Evolutionary conservation across 1,140 invertebrate genomes (phyloP), one percentile per base, ranked within the genome.

Genomic region (Drosophila melanogaster): DNA sequence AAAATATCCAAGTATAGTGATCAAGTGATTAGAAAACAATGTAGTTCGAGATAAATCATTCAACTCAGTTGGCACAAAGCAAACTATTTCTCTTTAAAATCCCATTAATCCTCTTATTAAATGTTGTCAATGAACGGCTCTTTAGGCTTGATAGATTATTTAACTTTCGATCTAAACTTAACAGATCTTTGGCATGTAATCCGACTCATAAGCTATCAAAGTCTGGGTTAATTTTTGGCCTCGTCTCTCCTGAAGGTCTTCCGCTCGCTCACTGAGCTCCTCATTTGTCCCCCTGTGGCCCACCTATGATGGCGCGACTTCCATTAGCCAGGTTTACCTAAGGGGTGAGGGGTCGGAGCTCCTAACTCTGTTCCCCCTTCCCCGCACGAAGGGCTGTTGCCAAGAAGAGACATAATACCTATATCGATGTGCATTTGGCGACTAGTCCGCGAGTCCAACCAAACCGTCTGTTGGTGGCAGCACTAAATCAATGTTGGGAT

Each of bases 391-490:
- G 17, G 43, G 24, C 54, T 41, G 38, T 24, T 30, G 43, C 58
- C 58, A 26, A 64, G 47, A 19, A 65, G 49, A 46, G 64, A 35
- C 37, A 33, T 57, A 70, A 71, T 70, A 71, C 56, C 67, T 49
- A 70, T 70, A 70, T 71, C 67, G 65, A 70, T 70, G 64, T 70
- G 65, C 64, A 57, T 56, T 55, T 70, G 62, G 33, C 54, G 35
- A 41, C 47, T 30, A 26, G n/a, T 38, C 22, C 7, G 8, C 17
- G 14, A 19, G 22, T 33, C 4, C 19, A 43, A 22, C 41, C 26
- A 35, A 43, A 44, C 58, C 58, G 53, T 38, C 54, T 55, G 59
- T 40, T 24, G 40, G 41, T 64, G 61, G 41, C 61, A 12, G 61
- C 60, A 64, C 53, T 64, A 64, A 64, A 57, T 64, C 61, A 65